phyloP scores from a whole-genome alignment of 2,113 vertebrate genomes.

The Echinops telfairi region DNA sequence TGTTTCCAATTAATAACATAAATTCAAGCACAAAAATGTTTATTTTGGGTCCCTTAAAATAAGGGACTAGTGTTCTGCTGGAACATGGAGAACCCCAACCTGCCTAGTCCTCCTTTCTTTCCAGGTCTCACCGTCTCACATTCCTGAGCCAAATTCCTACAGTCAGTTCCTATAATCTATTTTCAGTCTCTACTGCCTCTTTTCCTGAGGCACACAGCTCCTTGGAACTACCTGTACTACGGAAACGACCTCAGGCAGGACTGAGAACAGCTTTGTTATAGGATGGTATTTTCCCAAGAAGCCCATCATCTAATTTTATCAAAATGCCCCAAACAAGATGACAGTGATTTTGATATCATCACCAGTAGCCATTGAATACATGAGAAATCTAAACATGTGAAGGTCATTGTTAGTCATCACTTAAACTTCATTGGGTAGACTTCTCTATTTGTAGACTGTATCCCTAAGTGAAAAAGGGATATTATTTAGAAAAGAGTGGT shows the following conservation, averaged over 20 bases:
- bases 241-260: neutral
- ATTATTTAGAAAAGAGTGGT: too few relatives aligned
- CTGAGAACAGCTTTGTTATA: constrained; percentile 53
- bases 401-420: neutral
- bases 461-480: neutral
- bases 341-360: neutral
- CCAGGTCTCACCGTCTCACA: neutral
- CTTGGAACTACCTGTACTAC: neutral
- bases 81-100: neutral
- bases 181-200: neutral
- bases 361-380: neutral
- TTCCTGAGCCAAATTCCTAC: constrained; percentile 18
- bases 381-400: neutral
- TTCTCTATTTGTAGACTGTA: neutral
- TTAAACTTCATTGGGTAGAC: neutral
- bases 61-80: neutral
- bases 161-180: neutral
- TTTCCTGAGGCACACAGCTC: neutral
- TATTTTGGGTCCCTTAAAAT: constrained; percentile 1
- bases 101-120: constrained; percentile 10
- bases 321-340: neutral
- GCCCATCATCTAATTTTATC: constrained; percentile 36
- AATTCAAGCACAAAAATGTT: constrained; percentile 50
- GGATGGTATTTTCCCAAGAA: constrained; percentile 46
- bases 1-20: constrained; percentile 57